These are phyloP conservation scores for Scolopax mira DNA, from an alignment of 2,113 vertebrate species.

Conservation along the genomic window DNA sequence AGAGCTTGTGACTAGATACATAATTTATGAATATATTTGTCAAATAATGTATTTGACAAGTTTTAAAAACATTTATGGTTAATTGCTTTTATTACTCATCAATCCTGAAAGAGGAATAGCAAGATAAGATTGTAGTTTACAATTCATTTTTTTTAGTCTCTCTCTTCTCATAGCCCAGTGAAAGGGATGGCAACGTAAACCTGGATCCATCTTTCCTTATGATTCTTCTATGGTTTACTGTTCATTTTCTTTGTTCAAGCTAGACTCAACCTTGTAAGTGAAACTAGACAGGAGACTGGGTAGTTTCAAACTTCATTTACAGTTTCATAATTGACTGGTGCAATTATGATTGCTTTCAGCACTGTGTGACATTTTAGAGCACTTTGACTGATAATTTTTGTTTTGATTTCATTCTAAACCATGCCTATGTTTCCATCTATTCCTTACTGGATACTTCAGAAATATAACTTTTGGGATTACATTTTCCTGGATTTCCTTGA, in stretches of 20 bases:
- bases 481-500: slow-evolving; percentile 1
- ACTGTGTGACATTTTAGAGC: background rate
- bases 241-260: background rate
- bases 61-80: slow-evolving; percentile 52
- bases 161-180: background rate
- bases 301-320: background rate
- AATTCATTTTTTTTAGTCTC: background rate
- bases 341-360: background rate
- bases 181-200: background rate
- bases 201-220: background rate
- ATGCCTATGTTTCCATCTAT: background rate
- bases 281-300: background rate
- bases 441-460: background rate
- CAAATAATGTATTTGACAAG: slow-evolving; percentile 38
- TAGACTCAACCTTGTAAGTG: background rate
- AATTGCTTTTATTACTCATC: slow-evolving; percentile 54
- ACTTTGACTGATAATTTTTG: background rate
- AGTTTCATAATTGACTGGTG: background rate
- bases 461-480: background rate
- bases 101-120: background rate
- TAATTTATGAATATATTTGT: slow-evolving; percentile 38
- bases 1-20: slow-evolving; percentile 26
- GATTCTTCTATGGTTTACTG: background rate
- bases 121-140: background rate
- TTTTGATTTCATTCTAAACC: background rate